These are phyloP conservation scores for Pseudococcus longispinus DNA, from an alignment of 2,888 invertebrate species.

Conservation along the genomic window DNA sequence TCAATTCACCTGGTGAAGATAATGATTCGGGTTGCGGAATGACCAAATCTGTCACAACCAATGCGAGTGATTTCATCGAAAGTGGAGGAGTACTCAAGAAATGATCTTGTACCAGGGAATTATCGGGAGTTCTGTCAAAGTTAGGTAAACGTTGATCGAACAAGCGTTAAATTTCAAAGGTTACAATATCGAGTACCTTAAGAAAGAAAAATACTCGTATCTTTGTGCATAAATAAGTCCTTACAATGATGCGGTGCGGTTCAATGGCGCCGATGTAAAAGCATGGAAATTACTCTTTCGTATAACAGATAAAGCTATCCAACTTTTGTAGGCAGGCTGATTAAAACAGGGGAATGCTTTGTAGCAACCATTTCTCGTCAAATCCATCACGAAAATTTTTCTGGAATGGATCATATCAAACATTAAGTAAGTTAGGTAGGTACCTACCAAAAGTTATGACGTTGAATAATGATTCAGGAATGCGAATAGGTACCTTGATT, in stretches of 20 bases:
- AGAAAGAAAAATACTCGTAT: no score
- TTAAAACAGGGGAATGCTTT: conserved; percentile 83
- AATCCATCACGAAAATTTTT: conserved; percentile 60
- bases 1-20: background rate
- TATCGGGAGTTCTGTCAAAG: conserved; percentile 59
- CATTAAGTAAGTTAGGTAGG: no score
- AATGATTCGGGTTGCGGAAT: background rate
- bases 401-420: conserved; percentile 38
- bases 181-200: no score
- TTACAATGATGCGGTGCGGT: conserved; percentile 60
- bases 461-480: no score
- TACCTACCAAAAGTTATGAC: background rate
- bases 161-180: no score
- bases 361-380: conserved; percentile 65
- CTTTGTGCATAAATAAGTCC: conserved; percentile 45
- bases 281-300: conserved; percentile 60
- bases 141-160: no score
- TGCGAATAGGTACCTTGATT: background rate
- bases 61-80: conserved; percentile 77
- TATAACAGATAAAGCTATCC: conserved; percentile 71
- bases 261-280: conserved; percentile 60
- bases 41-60: conserved; percentile 71
- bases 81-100: conserved; percentile 77
- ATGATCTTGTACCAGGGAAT: conserved; percentile 71
- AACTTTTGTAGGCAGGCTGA: conserved; percentile 78